Evolutionary conservation across 2,888 invertebrate genomes (phyloP), one percentile per base, ranked within the genome.

Genomic region (Nycteola revayana): DNA sequence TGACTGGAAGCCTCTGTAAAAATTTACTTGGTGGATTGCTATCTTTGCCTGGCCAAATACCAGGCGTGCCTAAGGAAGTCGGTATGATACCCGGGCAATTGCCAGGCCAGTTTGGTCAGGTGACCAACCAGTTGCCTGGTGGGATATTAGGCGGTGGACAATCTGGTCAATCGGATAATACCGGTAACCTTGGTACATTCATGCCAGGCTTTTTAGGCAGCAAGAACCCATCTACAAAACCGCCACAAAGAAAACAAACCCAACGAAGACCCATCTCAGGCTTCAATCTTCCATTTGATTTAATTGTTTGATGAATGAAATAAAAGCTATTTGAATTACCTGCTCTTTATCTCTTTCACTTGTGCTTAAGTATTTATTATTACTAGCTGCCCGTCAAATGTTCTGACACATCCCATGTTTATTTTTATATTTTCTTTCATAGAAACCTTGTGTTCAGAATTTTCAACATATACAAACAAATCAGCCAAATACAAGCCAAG

Each of bases 1-100:
- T 93, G 9, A 83, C 90, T 35, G 90, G 90, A 11, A 63, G 84
- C 1, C 58, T 90, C 1, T 94, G 93, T 56, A 78, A 85, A 51
- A 76, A 82, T 21, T 29, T 83, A 5, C 59, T 88, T 3, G 76
- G 74, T 5, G 58, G 73, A 25, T 30, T 75, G 7, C 27, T 31
- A 11, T 32, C 47, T 7, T 7, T 66, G 62, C n/a, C 47, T n/a
- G 41, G 23, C 0, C 11, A 67, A 26, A 26, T 73, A 21, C 50
- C 55, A 50, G 11, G 3, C 7, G 7, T 21, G 2, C 7, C 7
- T 2, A 21, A 21, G 21, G 7, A n/a, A n/a, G 7, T n/a, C 7
- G 32, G 3, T 1, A 29, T 32, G 9, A 8, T 31, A 11, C 25
- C 44, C 3, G 20, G 2, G 4, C 29, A 35, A 11, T 10, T 23